Evolutionary conservation across 1,140 invertebrate genomes (phyloP).

Genomic region (Drosophila pallidifrons): DNA sequence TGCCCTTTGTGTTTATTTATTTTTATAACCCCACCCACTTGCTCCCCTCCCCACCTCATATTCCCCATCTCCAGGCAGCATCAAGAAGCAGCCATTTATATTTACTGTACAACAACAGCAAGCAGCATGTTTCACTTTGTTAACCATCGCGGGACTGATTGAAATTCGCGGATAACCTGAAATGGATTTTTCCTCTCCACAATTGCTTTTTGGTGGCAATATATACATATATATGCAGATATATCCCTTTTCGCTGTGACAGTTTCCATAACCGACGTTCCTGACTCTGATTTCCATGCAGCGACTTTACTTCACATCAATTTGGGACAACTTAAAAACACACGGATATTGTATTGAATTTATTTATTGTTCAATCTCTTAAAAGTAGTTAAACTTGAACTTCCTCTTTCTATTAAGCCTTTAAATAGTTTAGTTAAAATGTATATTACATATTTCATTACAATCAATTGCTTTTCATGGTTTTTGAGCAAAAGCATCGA

Average conservation of each 20-base stretch:
- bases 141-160: slow-evolving; percentile 66
- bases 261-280: slow-evolving; percentile 2
- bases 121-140: slow-evolving; percentile 45
- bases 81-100: slow-evolving; percentile 48
- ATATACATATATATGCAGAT: slow-evolving; percentile 17
- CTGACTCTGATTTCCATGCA: too few species aligned
- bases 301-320: too few species aligned
- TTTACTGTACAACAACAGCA: slow-evolving; percentile 32
- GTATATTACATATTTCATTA: too few species aligned
- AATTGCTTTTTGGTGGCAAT: slow-evolving; percentile 84
- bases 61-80: background rate
- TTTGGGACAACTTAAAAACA: too few species aligned
- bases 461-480: too few species aligned
- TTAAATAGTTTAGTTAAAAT: too few species aligned
- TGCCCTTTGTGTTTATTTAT: slow-evolving; percentile 76
- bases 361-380: too few species aligned
- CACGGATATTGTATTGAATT: too few species aligned
- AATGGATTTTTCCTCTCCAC: slow-evolving; percentile 81
- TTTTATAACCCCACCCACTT: slow-evolving; percentile 40
- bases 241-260: background rate
- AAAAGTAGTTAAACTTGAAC: too few species aligned
- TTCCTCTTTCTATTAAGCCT: too few species aligned
- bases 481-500: too few species aligned
- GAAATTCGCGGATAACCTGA: slow-evolving; percentile 84
- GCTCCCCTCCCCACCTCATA: background rate